Evolutionary conservation across 2,888 invertebrate species (phyloP).

Genomic region (Tridacna gigas): DNA sequence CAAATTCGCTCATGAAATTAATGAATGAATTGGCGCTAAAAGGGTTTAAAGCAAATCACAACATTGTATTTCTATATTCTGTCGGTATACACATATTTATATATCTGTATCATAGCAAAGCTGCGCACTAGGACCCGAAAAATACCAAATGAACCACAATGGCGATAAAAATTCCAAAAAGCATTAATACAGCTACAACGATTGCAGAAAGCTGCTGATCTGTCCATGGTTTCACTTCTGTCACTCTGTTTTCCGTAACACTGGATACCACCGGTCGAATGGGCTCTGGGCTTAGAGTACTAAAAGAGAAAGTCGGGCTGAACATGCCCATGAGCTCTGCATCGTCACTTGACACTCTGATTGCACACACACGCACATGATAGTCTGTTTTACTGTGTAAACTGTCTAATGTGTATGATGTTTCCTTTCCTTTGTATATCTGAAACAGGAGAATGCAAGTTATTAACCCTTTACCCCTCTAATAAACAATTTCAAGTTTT

Average conservation of each 20-base stretch:
- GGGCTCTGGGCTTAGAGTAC: conserved; percentile 84
- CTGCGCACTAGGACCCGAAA: conserved; percentile 38
- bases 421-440: conserved; percentile 86
- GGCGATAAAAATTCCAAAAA: conserved; percentile 88
- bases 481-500: no score
- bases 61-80: not conserved
- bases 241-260: conserved; percentile 59
- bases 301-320: conserved; percentile 89
- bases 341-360: conserved; percentile 88
- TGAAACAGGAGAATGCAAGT: conserved; percentile 66
- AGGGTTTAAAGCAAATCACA: conserved; percentile 9
- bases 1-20: no score
- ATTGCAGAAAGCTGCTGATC: conserved; percentile 89
- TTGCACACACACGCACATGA: conserved; percentile 91
- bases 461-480: no score
- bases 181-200: conserved; percentile 88
- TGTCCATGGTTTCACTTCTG: conserved; percentile 84
- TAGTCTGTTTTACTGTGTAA: conserved; percentile 92
- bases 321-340: conserved; percentile 89
- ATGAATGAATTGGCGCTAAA: not conserved
- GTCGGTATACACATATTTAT: not conserved
- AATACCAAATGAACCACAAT: conserved; percentile 87
- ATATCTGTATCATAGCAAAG: not conserved
- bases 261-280: conserved; percentile 60
- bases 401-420: conserved; percentile 87